Conservation (phyloP, 1,140 invertebrate genomes). For the Heliconius nattereri region DNA sequence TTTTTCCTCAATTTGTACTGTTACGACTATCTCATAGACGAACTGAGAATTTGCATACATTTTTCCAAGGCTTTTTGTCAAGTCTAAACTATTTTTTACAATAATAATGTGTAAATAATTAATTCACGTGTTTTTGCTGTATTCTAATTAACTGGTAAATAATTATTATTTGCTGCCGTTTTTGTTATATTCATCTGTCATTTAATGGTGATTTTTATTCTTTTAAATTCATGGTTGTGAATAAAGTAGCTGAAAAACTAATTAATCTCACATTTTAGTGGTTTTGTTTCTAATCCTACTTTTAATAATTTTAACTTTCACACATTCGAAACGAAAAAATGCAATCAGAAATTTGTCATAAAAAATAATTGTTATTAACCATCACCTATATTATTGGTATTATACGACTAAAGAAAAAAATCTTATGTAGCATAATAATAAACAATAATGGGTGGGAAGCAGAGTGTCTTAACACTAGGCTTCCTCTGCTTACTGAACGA, state of each 20-base stretch:
- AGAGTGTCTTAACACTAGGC: no score
- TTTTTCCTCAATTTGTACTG: constrained; percentile 16
- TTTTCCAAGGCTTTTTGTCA: constrained; percentile 21
- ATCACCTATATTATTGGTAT: not conserved
- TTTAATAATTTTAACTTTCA: not conserved
- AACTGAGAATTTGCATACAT: constrained; percentile 14
- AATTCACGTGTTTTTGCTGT: constrained; percentile 1
- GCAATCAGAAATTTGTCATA: not conserved
- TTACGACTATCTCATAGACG: constrained; percentile 16
- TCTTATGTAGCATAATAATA: not conserved
- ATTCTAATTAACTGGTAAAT: not conserved
- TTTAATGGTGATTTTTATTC: not conserved
- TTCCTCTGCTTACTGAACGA: no score
- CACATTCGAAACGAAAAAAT: not conserved
- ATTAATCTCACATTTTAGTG: not conserved
- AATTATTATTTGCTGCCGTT: constrained; percentile 1
- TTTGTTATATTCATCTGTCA: not conserved
- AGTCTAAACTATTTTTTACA: not conserved
- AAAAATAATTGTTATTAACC: not conserved
- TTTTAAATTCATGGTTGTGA: not conserved
- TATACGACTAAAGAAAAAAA: not conserved
- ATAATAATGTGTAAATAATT: constrained; percentile 9
- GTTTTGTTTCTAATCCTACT: not conserved
- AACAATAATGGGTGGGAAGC: not conserved
- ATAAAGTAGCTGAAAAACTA: not conserved